Base-by-base conservation (phyloP, 2,113 vertebrate genomes). In the Grammomys dolichurus region DNA sequence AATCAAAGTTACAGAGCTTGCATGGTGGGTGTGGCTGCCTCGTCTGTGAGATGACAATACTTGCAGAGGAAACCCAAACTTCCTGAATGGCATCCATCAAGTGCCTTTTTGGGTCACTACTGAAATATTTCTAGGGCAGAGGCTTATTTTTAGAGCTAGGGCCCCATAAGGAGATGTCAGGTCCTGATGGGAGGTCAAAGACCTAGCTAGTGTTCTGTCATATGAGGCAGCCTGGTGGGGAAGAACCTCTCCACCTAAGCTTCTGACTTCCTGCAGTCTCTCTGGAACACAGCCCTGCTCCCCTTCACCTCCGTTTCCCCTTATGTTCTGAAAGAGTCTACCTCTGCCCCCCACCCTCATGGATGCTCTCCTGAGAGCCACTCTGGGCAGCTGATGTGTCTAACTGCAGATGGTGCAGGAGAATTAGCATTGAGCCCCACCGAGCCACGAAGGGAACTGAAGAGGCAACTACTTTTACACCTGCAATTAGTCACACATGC, bases 401-500 rank as follows among this genome's bases (percentile, higher is more conserved):
- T 72, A 88, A 96, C 76, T 75, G 13, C 91, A 96, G 96, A 96
- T 60, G 90, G 95, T 43, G 22, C 87, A 20, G 67, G 75, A 94
- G 89, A 90, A 93, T 94, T 67, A 97, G 91, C 87, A 36, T 6
- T 48, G 67, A 94, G 91, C 91, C 95, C 97, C 91, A 95, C 96
- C 90, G 91, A 97, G 95, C 91, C 95, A 80, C 76, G 80, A 92
- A 96, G 96, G 89, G 87, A 97, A 96, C 58, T 95, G 78, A 93
- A 97, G 96, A 97, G 96, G 96, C 87, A 70, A 95, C 73, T 90
- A 87, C 87, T 97, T 97, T 96, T 93, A 97, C 96, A 97, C 97
- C 96, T 96, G 96, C 94, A 97, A 98, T 97, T 97, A 97, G 98
- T 96, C 97, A 97, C 96, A 94, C 97, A 91, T 20, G 75, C 95